Conservation (phyloP, 2,797 vertebrate genomes). For the Apogon hyalosoma region DNA sequence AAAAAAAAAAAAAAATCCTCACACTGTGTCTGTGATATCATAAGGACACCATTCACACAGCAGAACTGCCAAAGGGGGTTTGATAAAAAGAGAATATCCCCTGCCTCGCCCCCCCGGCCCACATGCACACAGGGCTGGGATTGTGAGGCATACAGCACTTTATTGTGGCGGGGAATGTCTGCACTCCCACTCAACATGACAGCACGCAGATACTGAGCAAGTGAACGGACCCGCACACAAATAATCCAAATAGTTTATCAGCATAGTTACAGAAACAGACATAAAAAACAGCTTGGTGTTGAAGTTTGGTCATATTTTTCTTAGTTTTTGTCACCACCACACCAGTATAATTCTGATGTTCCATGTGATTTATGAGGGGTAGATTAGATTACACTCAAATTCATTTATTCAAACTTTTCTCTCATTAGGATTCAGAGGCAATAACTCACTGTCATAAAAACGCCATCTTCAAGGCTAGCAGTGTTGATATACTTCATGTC, state of each 20-base stretch:
- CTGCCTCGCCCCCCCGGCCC: constrained; percentile 18
- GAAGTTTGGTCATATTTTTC: background rate
- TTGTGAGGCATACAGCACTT: constrained; percentile 74
- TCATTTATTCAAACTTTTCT: background rate
- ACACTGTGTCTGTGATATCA: constrained; percentile 39
- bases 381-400: too few relatives aligned
- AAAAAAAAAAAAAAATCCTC: constrained; percentile 7
- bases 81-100: constrained; percentile 55
- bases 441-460: constrained; percentile 31
- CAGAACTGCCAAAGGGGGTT: constrained; percentile 29
- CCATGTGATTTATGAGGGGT: too few relatives aligned
- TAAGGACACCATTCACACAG: constrained; percentile 63
- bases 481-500: background rate
- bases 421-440: background rate
- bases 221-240: constrained; percentile 20
- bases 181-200: constrained; percentile 67
- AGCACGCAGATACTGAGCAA: constrained; percentile 44
- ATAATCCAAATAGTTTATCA: background rate
- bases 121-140: constrained; percentile 60
- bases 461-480: background rate
- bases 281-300: background rate
- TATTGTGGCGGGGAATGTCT: constrained; percentile 78
- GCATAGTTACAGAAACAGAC: background rate
- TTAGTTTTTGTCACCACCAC: background rate
- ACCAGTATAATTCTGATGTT: too few relatives aligned